These are phyloP conservation scores for Choristoneura fumiferana DNA, from an alignment of 1,140 invertebrate species.

Conservation along the genomic window DNA sequence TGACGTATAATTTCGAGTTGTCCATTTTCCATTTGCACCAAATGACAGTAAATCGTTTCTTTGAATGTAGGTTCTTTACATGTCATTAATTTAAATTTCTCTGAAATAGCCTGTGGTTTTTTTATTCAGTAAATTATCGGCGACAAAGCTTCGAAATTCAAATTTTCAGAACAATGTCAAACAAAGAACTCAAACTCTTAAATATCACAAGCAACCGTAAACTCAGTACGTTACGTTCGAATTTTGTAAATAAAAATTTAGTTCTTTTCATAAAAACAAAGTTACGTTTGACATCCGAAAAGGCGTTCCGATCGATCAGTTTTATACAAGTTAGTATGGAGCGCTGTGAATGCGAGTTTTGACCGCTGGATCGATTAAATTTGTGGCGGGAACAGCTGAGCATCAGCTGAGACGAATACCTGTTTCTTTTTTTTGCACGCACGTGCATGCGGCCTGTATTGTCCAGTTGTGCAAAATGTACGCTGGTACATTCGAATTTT, in stretches of 20 bases:
- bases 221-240: background rate
- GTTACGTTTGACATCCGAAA: background rate
- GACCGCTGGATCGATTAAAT: background rate
- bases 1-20: too few relatives aligned
- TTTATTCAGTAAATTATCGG: slow-evolving; percentile 4
- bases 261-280: background rate
- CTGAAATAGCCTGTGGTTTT: slow-evolving; percentile 5
- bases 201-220: background rate
- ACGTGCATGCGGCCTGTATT: slow-evolving; percentile 33
- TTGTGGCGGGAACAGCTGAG: slow-evolving; percentile 37
- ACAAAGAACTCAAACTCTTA: background rate
- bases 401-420: slow-evolving; percentile 46
- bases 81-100: slow-evolving; percentile 1
- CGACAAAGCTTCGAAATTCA: slow-evolving; percentile 11
- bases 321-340: background rate
- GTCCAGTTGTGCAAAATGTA: slow-evolving; percentile 34
- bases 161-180: slow-evolving; percentile 12
- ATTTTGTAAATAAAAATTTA: background rate
- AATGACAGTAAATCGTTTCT: too few relatives aligned
- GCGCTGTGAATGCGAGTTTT: background rate
- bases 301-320: background rate
- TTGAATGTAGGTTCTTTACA: too few relatives aligned
- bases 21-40: too few relatives aligned
- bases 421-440: slow-evolving; percentile 43
- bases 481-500: slow-evolving; percentile 23